phyloP scores from a whole-genome alignment of 2,113 vertebrate species.

The Ellobius talpinus region DNA sequence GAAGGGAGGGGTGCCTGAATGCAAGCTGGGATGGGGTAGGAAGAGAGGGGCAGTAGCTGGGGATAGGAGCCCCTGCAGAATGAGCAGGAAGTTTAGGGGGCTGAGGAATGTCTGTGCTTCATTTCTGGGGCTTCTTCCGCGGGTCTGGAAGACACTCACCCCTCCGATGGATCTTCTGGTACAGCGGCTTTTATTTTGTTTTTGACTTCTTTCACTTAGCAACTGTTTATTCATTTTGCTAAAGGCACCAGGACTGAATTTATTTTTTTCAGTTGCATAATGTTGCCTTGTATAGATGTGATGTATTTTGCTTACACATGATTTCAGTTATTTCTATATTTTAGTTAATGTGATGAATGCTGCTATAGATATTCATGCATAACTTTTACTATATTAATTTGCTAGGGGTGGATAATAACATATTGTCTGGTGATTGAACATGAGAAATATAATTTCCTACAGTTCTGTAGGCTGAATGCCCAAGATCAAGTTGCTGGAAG shows the following conservation, averaged over 20 bases:
- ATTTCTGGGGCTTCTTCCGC: no score
- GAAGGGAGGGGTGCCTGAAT: no score
- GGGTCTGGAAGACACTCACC: no score
- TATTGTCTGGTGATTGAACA: neutral
- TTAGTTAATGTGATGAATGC: neutral
- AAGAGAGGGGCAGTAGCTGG: no score
- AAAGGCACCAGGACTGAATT: neutral
- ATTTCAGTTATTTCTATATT: neutral
- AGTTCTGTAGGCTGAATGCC: neutral
- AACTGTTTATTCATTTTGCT: neutral
- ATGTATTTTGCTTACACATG: neutral
- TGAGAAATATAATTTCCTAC: neutral
- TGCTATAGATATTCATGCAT: neutral
- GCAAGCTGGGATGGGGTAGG: no score
- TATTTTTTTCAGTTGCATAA: neutral
- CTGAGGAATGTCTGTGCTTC: no score
- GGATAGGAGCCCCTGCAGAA: no score
- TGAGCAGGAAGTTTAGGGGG: no score
- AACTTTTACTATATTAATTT: neutral
- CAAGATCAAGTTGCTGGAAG: neutral
- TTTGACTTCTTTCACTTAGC: neutral
- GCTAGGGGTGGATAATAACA: neutral
- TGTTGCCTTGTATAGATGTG: neutral
- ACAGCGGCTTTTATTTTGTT: no score
- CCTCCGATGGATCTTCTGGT: no score